Evolutionary conservation across 2,888 invertebrate species (phyloP).

Genomic region (Resseliella maxima): DNA sequence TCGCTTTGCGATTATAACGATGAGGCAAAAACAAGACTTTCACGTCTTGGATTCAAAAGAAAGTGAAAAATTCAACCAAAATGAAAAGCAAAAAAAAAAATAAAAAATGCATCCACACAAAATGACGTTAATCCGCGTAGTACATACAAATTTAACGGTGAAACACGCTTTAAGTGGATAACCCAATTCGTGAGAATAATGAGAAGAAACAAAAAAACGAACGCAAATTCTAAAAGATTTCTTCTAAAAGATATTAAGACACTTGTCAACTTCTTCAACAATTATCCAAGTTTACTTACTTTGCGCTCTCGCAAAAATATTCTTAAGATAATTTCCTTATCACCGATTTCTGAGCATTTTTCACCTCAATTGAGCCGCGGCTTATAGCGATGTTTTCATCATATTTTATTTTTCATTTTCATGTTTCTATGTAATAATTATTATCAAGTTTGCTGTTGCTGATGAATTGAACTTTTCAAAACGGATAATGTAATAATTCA

Average conservation of each 20-base stretch:
- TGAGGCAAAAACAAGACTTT: neutral
- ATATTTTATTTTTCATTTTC: no score
- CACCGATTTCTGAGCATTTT: neutral
- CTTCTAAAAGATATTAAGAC: neutral
- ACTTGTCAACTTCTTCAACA: neutral
- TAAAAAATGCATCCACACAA: neutral
- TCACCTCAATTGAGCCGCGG: no score
- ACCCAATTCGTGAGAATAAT: conserved; percentile 5
- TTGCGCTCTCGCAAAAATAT: conserved; percentile 8
- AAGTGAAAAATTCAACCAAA: neutral
- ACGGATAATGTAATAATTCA: no score
- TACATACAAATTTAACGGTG: neutral
- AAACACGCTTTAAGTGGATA: conserved; percentile 9
- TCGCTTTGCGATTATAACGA: neutral
- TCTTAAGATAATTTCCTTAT: neutral
- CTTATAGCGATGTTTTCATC: no score
- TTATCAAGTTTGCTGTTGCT: no score
- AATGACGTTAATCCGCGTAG: neutral
- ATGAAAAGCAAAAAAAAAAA: neutral
- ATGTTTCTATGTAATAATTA: no score
- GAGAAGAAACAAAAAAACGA: no score
- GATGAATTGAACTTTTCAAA: no score
- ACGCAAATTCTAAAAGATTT: no score
- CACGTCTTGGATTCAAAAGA: neutral
- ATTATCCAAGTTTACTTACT: neutral